These are phyloP conservation scores for Lithophane ornitopus DNA, from an alignment of 2,888 invertebrate genomes.

Conservation along the genomic window DNA sequence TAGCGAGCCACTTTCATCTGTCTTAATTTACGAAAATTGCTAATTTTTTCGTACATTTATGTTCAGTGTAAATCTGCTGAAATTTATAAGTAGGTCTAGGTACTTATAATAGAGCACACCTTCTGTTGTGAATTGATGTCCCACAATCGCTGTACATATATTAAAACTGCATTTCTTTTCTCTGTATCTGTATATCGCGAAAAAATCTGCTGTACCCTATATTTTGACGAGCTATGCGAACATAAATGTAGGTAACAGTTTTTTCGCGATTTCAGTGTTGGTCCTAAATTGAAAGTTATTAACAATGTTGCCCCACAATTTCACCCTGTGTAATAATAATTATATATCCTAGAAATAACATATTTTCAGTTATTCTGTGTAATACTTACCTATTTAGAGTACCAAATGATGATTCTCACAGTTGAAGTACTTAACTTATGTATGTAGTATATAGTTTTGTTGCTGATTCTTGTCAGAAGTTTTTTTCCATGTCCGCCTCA, in stretches of 20 bases:
- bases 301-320: no score
- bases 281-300: no score
- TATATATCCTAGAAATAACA: neutral
- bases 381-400: constrained; percentile 22
- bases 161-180: neutral
- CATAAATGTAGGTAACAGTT: no score
- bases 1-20: constrained; percentile 28
- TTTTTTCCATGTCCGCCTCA: constrained; percentile 74
- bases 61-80: constrained; percentile 12
- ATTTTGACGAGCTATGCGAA: no score
- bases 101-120: neutral
- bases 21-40: constrained; percentile 24
- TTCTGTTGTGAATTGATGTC: neutral
- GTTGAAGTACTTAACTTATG: constrained; percentile 45
- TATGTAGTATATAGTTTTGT: constrained; percentile 43
- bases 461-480: constrained; percentile 68
- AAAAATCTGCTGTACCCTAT: no score
- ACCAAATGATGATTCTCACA: constrained; percentile 30
- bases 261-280: no score
- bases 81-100: neutral
- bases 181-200: neutral
- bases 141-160: neutral
- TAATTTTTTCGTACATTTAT: constrained; percentile 19
- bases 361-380: neutral
- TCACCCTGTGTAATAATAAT: no score